These are phyloP conservation scores for Lepilemur ruficaudatus DNA, from an alignment of 2,797 vertebrate genomes.

Conservation along the genomic window DNA sequence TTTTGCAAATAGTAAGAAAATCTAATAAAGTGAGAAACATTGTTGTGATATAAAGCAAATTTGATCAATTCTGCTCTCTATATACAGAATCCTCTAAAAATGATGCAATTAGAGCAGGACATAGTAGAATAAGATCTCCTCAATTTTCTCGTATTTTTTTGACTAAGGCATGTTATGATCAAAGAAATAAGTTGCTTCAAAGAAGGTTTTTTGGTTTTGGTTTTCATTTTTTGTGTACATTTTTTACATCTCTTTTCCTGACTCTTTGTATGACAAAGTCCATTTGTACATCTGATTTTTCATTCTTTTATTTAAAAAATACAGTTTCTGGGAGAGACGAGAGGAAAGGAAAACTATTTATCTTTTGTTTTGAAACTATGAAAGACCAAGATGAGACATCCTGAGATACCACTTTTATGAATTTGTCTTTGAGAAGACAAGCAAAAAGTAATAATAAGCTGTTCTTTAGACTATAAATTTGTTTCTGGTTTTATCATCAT, in stretches of 20 bases:
- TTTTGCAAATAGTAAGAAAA: constrained; percentile 20
- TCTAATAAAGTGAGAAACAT: background rate
- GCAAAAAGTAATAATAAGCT: constrained; percentile 43
- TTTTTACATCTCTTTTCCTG: constrained; percentile 14
- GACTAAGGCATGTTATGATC: background rate
- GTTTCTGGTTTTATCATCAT: constrained; percentile 58
- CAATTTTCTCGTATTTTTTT: background rate
- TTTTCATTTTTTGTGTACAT: background rate
- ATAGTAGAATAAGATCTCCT: background rate
- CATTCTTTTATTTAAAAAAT: background rate
- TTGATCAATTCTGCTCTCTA: background rate
- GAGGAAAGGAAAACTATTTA: background rate
- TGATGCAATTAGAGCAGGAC: background rate
- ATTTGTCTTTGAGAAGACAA: constrained; percentile 48
- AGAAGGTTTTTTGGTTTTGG: background rate
- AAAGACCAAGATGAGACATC: constrained; percentile 54
- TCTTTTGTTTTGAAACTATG: constrained; percentile 42
- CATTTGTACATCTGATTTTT: background rate
- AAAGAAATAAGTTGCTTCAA: fast-evolving
- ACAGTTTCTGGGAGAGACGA: background rate
- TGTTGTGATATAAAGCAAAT: background rate
- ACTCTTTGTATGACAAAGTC: constrained; percentile 31
- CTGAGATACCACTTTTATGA: constrained; percentile 41
- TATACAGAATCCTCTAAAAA: constrained; percentile 2
- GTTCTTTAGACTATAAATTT: constrained; percentile 10